Evolutionary conservation across 1,140 invertebrate species (phyloP), one percentile per base, ranked within the genome.

Genomic region (Cataglyphis hispanica): DNA sequence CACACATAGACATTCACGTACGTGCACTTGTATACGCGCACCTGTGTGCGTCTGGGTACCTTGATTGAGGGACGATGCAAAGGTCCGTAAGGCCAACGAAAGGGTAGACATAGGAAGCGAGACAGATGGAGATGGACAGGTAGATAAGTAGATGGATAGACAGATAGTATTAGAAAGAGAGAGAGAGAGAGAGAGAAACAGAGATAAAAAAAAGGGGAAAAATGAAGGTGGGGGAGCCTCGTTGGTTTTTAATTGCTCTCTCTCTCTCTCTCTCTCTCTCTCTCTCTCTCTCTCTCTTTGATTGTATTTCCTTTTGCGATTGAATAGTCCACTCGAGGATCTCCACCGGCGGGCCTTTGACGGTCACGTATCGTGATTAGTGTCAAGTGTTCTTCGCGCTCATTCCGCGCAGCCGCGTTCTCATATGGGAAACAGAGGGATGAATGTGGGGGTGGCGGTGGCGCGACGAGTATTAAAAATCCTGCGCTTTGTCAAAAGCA

Each of bases 51-150:
- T 13, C 11, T 2, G 63, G 50, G 60, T 76, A 78, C 86, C 76
- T 90, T 90, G 89, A 90, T 90, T 90, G 89, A 87, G 87, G 77
- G 56, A 90, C 78, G 89, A 90, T 84, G 88, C 78, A 84, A 88
- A 90, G 86, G 83, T 86, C 89, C 66, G 72, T 84, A 83, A 87
- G 72, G 72, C 75, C 43, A 77, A 46, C 46, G 69, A 75, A 66
- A 72, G 78, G 56, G 64, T 43, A 74, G 78, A 11, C 25, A 43
- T 31, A 25, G 6, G 58, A 25, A 69, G 25, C 11, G 70, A 75
- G 46, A 31, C 37, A 84, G 72, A 84, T 7, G 8, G 25, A 64
- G 60, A 56, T 53, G 25, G 61, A 74, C 69, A 80, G 69, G 69
- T 84, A 64, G 69, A 76, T 76, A 64, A 50, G 37, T 77, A 66